phyloP scores from a whole-genome alignment of 37 sponge, comb jelly and placozoan genomes.

The Oscarella lobularis region DNA sequence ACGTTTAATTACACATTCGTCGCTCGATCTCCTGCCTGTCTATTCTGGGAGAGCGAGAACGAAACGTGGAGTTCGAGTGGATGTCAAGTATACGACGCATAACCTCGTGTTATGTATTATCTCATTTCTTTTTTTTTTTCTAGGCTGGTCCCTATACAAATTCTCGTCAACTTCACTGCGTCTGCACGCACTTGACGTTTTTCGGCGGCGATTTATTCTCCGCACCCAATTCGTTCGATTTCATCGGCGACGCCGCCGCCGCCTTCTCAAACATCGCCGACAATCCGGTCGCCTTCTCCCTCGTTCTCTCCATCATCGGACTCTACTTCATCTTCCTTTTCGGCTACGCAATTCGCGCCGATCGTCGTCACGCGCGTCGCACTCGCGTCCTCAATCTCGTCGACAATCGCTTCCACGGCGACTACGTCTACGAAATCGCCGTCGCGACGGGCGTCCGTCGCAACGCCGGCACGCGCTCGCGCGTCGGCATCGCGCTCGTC shows the following conservation, averaged over 20 bases:
- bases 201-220: background rate
- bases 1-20: background rate
- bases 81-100: background rate
- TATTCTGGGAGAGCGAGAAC: background rate
- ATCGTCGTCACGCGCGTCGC: background rate
- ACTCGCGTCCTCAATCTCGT: background rate
- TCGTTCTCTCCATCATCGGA: background rate
- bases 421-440: background rate
- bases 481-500: background rate
- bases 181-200: background rate
- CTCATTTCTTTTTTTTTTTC: background rate
- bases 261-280: background rate
- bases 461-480: background rate
- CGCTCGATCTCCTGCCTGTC: background rate
- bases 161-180: background rate
- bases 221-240: background rate
- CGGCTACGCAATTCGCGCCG: background rate
- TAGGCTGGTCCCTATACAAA: background rate
- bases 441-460: background rate
- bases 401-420: background rate
- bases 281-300: background rate
- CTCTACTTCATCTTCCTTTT: constrained; percentile 1
- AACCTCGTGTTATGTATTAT: background rate
- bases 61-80: constrained; percentile 1
- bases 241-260: background rate